These are phyloP conservation scores for Panagrolaimus sp. DNA, from an alignment of 1,140 invertebrate species.

Conservation along the genomic window DNA sequence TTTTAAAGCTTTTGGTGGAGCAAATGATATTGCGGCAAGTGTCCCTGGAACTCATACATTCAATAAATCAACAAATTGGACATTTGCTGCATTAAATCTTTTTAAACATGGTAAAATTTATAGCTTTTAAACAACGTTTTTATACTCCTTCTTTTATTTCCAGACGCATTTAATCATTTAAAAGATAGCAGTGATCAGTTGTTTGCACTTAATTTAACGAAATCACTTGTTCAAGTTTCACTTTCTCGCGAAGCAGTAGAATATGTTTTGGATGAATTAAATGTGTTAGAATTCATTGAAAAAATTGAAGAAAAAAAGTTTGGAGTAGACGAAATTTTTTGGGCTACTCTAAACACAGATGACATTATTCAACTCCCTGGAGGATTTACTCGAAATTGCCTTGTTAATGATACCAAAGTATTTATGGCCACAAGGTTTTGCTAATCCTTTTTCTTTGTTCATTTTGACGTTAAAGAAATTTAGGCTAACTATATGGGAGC, in stretches of 20 bases:
- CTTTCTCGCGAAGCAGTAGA: slow-evolving; percentile 29
- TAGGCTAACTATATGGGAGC: not conserved
- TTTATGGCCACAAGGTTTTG: not conserved
- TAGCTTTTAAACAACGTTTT: too few species aligned
- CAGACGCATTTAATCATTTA: not conserved
- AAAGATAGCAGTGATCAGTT: not conserved
- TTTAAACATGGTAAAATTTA: slow-evolving; percentile 30
- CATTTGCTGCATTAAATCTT: slow-evolving; percentile 23
- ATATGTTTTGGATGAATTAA: slow-evolving; percentile 27
- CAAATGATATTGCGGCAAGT: slow-evolving; percentile 31
- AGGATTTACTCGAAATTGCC: slow-evolving; percentile 21
- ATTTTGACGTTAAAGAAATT: slow-evolving; percentile 3
- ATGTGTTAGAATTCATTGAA: slow-evolving; percentile 20
- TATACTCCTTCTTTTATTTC: too few species aligned
- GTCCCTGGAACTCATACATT: not conserved
- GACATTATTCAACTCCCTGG: slow-evolving; percentile 21
- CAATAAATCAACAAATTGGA: slow-evolving; percentile 26
- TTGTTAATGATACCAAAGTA: not conserved
- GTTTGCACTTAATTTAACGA: slow-evolving; percentile 21
- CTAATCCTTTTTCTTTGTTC: not conserved
- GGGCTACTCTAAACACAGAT: slow-evolving; percentile 5
- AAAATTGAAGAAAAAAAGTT: slow-evolving; percentile 22
- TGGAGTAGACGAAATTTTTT: slow-evolving; percentile 33
- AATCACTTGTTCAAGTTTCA: slow-evolving; percentile 17
- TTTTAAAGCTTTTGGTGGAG: slow-evolving; percentile 25